These are phyloP conservation scores for Heliothis virescens DNA, from an alignment of 1,140 invertebrate species.

Conservation along the genomic window DNA sequence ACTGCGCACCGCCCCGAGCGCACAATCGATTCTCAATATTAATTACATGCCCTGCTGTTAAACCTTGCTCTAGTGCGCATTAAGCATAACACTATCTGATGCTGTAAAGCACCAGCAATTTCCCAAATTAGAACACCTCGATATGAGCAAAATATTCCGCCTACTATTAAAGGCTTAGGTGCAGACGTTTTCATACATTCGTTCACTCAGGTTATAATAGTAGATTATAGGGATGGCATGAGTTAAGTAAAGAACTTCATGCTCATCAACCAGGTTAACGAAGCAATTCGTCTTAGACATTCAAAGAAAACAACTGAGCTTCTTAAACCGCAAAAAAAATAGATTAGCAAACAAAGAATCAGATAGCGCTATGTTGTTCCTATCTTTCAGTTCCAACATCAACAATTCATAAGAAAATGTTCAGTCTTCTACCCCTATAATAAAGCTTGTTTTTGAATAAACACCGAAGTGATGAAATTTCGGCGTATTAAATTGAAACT, in stretches of 20 bases:
- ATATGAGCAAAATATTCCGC: no score
- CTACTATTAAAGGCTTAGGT: no score
- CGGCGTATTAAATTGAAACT: slow-evolving; percentile 84
- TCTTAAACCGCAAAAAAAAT: slow-evolving; percentile 56
- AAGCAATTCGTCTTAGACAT: neutral
- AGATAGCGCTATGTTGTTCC: slow-evolving; percentile 52
- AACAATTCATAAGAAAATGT: slow-evolving; percentile 32
- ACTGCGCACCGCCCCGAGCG: slow-evolving; percentile 66
- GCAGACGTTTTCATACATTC: no score
- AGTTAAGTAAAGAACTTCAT: no score
- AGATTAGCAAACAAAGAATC: slow-evolving; percentile 62
- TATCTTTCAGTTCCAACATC: slow-evolving; percentile 36
- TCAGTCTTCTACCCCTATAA: slow-evolving; percentile 46
- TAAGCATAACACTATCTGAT: slow-evolving; percentile 61
- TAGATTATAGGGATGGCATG: no score
- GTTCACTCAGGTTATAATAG: no score
- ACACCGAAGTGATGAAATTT: slow-evolving; percentile 77
- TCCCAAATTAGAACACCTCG: slow-evolving; percentile 43
- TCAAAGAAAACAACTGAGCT: slow-evolving; percentile 36
- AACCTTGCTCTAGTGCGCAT: slow-evolving; percentile 55
- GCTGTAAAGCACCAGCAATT: slow-evolving; percentile 27
- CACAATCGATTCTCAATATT: slow-evolving; percentile 64
- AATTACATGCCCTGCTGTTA: slow-evolving; percentile 64
- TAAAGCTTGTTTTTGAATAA: slow-evolving; percentile 62
- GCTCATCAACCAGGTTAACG: no score